Base-by-base conservation (phyloP, 2,888 invertebrate genomes). In the Drosophila subsilvestris region DNA sequence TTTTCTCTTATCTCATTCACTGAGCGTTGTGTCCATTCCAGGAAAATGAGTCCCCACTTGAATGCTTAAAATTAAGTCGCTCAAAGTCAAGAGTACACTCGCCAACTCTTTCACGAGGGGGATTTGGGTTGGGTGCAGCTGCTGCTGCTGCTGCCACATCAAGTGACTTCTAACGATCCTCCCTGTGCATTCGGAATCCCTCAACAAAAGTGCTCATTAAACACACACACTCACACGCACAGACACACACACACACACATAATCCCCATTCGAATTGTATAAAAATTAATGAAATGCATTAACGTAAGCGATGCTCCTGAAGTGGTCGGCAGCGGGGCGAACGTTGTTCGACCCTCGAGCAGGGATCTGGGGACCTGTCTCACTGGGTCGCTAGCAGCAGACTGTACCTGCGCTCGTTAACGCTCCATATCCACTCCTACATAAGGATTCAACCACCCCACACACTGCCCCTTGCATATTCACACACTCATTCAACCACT, bases 261-360 rank as follows among this genome's bases (percentile, higher is more conserved):
- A 71, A 42, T 55, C 18, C 61, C 4, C 50, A 18, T 63, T 72
- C 43, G 66, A 79, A 78, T 65, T 82, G 77, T 79, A 77, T 74
- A 74, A 79, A 81, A 85, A 74, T 85, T 83, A 87, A 85, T 87
- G 82, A 85, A 85, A 83, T 83, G 88, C 87, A 81, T 81, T 81
- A 79, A 63, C 78, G 73, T 73, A 77, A 68, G 61, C 61, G 43
- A 51, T 51, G 37, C 37, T 37, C 47, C 61, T 53, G 56, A 74
- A 57, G 67, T 71, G 25, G 25, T 1, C 25, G 25, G 25, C 4
- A 6, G 25, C 25, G 25, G 48, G 79, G 70, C 32, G 14, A 37
- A 37, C 37, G 14, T 54, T 65, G 77, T 69, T 60, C 63, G 77
- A 55, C 65, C 56, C 63, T 58, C 51, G 63, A 80, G 37, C 51